Percentiles rank a stretch among this genome's conserved stretches.
Conservation (phyloP, 2,113 vertebrate species). For the Alligator sinensis region DNA sequence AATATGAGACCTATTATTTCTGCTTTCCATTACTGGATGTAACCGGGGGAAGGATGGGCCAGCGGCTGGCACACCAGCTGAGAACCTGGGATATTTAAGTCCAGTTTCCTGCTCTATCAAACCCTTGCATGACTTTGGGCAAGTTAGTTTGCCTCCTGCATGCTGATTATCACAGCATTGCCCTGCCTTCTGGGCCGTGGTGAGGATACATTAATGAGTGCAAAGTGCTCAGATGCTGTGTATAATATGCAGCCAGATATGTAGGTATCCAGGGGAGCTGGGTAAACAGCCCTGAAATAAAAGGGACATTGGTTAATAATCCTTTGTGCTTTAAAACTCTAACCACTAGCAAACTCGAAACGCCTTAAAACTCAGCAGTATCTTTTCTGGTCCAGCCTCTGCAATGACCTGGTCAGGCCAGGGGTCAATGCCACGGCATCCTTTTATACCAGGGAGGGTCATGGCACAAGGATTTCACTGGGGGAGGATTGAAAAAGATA, state of each 20-base stretch:
- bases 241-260: too few species aligned
- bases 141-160: background rate
- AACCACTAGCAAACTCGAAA: too few species aligned
- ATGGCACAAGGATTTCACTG: accelerated
- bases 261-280: too few species aligned
- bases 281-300: too few species aligned
- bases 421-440: background rate
- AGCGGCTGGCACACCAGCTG: accelerated
- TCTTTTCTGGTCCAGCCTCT: too few species aligned
- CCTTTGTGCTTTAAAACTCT: background rate
- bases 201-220: background rate
- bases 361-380: background rate
- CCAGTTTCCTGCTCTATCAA: background rate
- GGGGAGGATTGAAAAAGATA: too few species aligned
- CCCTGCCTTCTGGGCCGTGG: background rate
- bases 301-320: background rate
- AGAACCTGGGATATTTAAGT: background rate
- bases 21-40: background rate
- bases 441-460: background rate
- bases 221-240: background rate
- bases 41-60: background rate
- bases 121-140: background rate
- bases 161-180: background rate
- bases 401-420: background rate
- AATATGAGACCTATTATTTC: background rate